phyloP scores from a whole-genome alignment of 2,113 vertebrate genomes.

The Mesembrinibis cayennensis region DNA sequence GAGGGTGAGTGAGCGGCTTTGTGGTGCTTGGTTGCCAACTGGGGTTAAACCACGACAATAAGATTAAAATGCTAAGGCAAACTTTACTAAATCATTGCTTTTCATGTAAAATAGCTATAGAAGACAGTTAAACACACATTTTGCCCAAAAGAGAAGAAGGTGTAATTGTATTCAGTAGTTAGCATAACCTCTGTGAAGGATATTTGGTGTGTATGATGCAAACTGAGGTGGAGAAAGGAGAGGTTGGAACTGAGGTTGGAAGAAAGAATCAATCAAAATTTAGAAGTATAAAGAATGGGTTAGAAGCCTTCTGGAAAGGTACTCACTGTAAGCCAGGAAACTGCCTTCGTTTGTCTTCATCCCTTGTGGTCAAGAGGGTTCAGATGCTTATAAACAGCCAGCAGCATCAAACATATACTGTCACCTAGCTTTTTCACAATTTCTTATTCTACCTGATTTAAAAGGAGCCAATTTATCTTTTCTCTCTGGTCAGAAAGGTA shows the following conservation, averaged over 20 bases:
- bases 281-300: neutral
- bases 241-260: neutral
- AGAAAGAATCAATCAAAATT: neutral
- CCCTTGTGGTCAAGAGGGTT: neutral
- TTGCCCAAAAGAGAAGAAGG: neutral
- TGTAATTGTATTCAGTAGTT: neutral
- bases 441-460: neutral
- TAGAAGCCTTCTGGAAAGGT: neutral
- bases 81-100: neutral
- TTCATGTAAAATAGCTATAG: neutral
- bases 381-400: neutral
- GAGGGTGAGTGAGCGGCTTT: no score
- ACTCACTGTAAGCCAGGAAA: neutral
- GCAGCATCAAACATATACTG: neutral
- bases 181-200: neutral
- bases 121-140: neutral
- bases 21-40: no score
- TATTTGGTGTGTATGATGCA: neutral
- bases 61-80: neutral
- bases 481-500: neutral
- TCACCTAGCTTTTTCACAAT: neutral
- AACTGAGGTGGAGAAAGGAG: neutral
- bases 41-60: no score
- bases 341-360: neutral
- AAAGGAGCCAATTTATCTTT: neutral